Evolutionary conservation across 2,113 vertebrate species (phyloP).

Genomic region (Malurus elegans): DNA sequence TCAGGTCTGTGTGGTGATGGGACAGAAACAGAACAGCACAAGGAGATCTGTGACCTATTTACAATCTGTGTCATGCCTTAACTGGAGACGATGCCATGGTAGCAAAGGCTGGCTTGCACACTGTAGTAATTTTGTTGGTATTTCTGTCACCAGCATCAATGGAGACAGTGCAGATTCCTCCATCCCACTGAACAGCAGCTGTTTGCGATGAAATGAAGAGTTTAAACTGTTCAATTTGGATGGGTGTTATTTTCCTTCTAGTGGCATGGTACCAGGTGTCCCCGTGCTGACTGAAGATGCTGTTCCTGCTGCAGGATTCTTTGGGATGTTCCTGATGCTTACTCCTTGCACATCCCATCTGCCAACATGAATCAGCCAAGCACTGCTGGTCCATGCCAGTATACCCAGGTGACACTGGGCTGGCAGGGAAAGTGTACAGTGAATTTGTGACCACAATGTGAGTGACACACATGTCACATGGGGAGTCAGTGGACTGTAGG

Average conservation of each 20-base stretch:
- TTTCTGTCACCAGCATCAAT: background rate
- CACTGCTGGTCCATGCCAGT: background rate
- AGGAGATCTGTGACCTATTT: background rate
- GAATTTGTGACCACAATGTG: background rate
- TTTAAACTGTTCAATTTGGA: background rate
- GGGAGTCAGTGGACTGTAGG: background rate
- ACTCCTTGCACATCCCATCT: background rate
- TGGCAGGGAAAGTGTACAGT: background rate
- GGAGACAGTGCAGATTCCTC: background rate
- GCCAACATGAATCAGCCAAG: fast-evolving
- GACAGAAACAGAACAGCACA: background rate
- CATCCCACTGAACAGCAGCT: background rate
- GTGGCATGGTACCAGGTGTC: no score
- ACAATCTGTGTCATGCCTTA: fast-evolving
- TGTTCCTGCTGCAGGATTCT: background rate
- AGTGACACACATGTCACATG: background rate
- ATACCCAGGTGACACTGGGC: fast-evolving
- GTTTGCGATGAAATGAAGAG: background rate
- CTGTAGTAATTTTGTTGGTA: background rate
- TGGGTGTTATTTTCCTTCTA: background rate
- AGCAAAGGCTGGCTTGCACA: background rate
- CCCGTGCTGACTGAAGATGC: background rate
- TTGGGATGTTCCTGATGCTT: background rate
- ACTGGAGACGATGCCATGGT: background rate
- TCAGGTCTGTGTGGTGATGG: background rate